Percentiles rank a stretch among this genome's conserved stretches.
phyloP scores from a whole-genome alignment of 2,797 vertebrate genomes.

The Onychomys leucogaster region DNA sequence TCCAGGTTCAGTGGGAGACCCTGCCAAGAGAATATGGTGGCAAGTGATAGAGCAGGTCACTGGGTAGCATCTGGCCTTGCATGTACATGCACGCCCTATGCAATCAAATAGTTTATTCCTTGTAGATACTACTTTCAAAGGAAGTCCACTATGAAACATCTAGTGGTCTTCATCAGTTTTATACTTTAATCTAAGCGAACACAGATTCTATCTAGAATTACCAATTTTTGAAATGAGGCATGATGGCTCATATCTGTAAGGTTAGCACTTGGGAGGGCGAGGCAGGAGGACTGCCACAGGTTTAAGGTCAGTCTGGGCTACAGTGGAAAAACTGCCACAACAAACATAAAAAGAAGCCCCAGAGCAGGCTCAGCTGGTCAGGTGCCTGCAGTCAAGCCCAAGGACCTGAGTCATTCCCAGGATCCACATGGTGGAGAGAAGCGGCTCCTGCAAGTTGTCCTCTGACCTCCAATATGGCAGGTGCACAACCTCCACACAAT shows the following conservation, averaged over 20 bases:
- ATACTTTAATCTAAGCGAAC: not conserved
- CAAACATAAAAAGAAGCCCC: not conserved
- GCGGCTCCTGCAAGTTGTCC: not conserved
- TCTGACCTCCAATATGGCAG: not conserved
- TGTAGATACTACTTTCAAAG: not conserved
- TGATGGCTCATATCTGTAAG: not conserved
- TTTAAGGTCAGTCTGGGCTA: not conserved
- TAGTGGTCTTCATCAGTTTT: not conserved
- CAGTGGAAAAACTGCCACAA: not conserved
- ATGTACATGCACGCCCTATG: not conserved
- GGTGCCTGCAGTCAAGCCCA: not conserved
- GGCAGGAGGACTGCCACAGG: not conserved
- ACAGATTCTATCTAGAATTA: conserved; percentile 42
- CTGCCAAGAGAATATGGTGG: not conserved
- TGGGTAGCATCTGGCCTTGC: not conserved
- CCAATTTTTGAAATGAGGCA: not conserved
- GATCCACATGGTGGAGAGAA: not conserved
- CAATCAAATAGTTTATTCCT: not conserved
- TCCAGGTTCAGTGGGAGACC: not conserved
- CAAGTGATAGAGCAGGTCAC: not conserved
- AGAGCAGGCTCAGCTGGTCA: not conserved
- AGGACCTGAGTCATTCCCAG: not conserved
- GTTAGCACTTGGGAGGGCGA: not conserved
- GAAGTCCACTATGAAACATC: not conserved
- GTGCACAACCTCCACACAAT: not conserved